Evolutionary conservation across 1,140 invertebrate species (phyloP), one percentile per base, ranked within the genome.

Genomic region (Rhagoletis zephyria): DNA sequence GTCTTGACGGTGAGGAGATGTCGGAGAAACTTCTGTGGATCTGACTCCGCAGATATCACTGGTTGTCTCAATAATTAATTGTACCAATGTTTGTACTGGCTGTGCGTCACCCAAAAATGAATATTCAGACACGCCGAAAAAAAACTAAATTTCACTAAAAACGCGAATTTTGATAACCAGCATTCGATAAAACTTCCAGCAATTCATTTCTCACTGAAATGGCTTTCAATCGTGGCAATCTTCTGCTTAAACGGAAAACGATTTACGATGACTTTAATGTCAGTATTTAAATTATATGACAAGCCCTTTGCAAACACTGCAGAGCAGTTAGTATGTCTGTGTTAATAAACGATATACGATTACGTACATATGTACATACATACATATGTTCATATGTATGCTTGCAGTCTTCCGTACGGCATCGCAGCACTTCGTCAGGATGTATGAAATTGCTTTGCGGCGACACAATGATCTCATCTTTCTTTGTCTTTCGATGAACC

Each of bases 401-500:
- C 48, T 74, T 14, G 67, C 67, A 40, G 45, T 74, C 42, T 14
- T 4, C 40, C 12, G 67, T 16, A 16, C 14, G 12, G 12, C 42
- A 14, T 30, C 12, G 5, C 42, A n/a, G 5, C n/a, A 56, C 45
- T 77, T 7, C n/a, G 70, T 56, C 48, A 51, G 70, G 2, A 77
- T 77, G 70, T 56, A 5, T 81, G 74, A 81, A 81, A 48, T 59
- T 81, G 74, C 48, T 81, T 56, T 81, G 48, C 45, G 74, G 74
- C 74, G 74, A 81, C 74, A 81, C 45, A 81, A 81, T 81, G 74
- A 81, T 81, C 74, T 81, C 74, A 81, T 81, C 74, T 81, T 81
- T 81, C 74, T 81, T 81, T 81, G 74, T 81, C 74, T 81, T 81
- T 51, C 74, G 45, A 4, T 59, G 74, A 56, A 30, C 48, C n/a